Evolutionary conservation across 2,888 invertebrate genomes (phyloP), one percentile per base, ranked within the genome.

Genomic region (Nymphalis c-album): DNA sequence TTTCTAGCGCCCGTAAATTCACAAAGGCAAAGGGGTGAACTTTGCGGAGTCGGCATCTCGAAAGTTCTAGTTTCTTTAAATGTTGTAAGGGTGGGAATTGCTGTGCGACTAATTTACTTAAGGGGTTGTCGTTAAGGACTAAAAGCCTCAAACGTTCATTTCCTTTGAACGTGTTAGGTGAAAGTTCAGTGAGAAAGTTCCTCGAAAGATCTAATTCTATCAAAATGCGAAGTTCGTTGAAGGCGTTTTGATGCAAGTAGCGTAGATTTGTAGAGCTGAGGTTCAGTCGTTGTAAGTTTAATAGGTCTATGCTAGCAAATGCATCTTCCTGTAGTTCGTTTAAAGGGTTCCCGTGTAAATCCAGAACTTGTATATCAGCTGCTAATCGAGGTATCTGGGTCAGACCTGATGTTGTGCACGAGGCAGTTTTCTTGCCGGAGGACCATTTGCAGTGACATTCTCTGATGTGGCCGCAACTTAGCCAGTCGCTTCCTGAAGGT

Each of bases 401-500:
- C 71, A 97, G 93, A 22, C 95, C 95, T 48, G 96, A 95, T 71
- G 96, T 94, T 68, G 95, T 94, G 86, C 98, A 98, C 59, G 96
- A 93, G 13, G 97, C 97, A 4, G 97, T 96, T 85, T 97, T 97
- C 86, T 98, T 98, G 64, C 97, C 97, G 58, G 96, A 96, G 6
- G 96, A 96, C 98, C 98, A 98, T 90, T 97, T 97, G 94, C 98
- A 98, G 77, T 95, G 94, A 85, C 98, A 98, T 77, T 95, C 95
- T 74, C 83, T 74, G 63, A 91, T 86, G 64, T 94, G 93, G 73
- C 96, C 96, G 85, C 97, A 97, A 85, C 95, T 96, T 62, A 96
- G 95, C 97, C 97, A 97, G 85, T 97, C 97, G 77, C 91, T 87
- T 67, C 83, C 91, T 60, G 85, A 82, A 26, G 83, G 80, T 57